Conservation (phyloP, 2,113 vertebrate genomes). For the Trichomycterus rosablanca region DNA sequence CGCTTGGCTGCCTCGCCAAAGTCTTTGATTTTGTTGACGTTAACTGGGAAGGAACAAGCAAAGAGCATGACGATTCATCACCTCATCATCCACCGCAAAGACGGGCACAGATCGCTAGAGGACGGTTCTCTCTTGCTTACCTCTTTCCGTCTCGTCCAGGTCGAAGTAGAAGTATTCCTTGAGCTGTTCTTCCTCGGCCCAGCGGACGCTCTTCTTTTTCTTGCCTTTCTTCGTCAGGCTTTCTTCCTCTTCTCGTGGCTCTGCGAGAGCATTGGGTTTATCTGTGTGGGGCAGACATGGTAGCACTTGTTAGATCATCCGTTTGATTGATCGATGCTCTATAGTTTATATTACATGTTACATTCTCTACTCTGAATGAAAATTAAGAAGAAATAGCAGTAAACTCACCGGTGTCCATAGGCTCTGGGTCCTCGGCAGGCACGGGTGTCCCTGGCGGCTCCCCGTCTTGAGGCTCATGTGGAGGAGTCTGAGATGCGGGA, state of each 20-base stretch:
- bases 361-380: no score
- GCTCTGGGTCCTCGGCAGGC: constrained; percentile 79
- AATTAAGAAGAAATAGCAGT: not conserved
- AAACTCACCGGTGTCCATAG: constrained; percentile 70
- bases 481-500: constrained; percentile 35
- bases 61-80: no score
- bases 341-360: no score
- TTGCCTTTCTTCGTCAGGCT: constrained; percentile 80
- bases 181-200: constrained; percentile 86
- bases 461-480: constrained; percentile 72
- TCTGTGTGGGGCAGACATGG: constrained; percentile 54
- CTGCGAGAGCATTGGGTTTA: constrained; percentile 65
- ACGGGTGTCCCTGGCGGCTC: constrained; percentile 86
- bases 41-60: constrained; percentile 69
- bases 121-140: no score
- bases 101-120: no score
- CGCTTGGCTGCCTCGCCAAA: constrained; percentile 91
- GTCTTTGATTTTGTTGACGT: constrained; percentile 96
- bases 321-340: no score
- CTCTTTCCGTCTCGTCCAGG: constrained; percentile 88
- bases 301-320: not conserved
- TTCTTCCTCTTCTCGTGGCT: constrained; percentile 71
- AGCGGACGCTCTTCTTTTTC: constrained; percentile 88
- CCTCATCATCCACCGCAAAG: no score
- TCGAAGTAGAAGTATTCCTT: constrained; percentile 93